These are phyloP conservation scores for Drosophila cracens DNA, from an alignment of 2,888 invertebrate genomes.

Conservation along the genomic window DNA sequence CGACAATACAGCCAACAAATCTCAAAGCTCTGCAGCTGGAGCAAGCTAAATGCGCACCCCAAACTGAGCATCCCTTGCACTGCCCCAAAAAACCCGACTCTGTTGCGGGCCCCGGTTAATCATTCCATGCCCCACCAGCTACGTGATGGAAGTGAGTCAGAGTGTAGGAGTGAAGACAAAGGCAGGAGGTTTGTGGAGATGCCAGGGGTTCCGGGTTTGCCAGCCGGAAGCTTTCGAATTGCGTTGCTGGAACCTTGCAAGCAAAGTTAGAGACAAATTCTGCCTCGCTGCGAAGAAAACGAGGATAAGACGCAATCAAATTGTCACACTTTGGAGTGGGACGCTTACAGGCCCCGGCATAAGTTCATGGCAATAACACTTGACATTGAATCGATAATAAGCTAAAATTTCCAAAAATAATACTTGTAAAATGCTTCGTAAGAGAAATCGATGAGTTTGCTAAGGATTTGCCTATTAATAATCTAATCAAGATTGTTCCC, in stretches of 20 bases:
- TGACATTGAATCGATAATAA: slow-evolving; percentile 78
- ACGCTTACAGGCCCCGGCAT: background rate
- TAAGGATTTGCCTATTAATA: background rate
- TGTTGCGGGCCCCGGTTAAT: slow-evolving; percentile 33
- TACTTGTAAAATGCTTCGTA: slow-evolving; percentile 34
- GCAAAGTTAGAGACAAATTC: slow-evolving; percentile 37
- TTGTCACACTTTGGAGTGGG: background rate
- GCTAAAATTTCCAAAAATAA: slow-evolving; percentile 62
- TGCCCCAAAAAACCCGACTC: slow-evolving; percentile 10
- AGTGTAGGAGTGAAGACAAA: background rate
- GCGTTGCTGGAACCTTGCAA: slow-evolving; percentile 52
- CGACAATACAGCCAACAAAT: slow-evolving; percentile 15
- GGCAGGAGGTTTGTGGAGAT: background rate
- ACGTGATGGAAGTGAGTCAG: slow-evolving; percentile 66
- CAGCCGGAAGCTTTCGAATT: slow-evolving; percentile 56
- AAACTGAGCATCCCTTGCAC: slow-evolving; percentile 47
- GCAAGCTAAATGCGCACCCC: slow-evolving; percentile 59
- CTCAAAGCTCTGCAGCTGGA: slow-evolving; percentile 35
- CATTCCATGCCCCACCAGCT: slow-evolving; percentile 71
- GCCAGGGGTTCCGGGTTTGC: slow-evolving; percentile 21
- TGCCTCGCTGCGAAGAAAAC: slow-evolving; percentile 3
- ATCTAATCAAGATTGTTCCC: background rate
- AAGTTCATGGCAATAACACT: slow-evolving; percentile 65
- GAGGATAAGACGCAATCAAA: slow-evolving; percentile 6
- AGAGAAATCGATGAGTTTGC: background rate